Evolutionary conservation across 2,113 vertebrate species (phyloP).

Genomic region (Ictalurus punctatus): DNA sequence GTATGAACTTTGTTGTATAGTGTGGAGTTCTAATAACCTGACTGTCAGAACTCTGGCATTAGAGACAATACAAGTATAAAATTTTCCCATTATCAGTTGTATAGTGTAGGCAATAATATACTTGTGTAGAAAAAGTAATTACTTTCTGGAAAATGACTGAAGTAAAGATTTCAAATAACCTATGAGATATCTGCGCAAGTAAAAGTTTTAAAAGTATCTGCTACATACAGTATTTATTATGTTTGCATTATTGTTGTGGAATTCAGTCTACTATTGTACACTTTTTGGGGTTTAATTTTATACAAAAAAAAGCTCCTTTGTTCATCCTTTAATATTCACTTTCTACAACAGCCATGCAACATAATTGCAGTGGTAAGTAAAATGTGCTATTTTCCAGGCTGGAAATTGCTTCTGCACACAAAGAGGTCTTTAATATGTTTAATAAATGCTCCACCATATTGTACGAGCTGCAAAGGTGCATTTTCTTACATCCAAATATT

Average conservation of each 20-base stretch:
- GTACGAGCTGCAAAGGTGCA: neutral
- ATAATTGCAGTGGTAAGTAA: neutral
- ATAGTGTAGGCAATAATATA: neutral
- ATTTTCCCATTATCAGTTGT: no score
- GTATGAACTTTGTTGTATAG: no score
- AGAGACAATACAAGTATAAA: neutral
- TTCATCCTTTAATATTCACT: neutral
- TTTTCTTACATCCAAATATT: neutral
- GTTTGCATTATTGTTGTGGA: neutral
- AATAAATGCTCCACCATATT: neutral
- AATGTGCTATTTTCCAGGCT: neutral
- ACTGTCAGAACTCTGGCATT: neutral
- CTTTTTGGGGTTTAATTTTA: neutral
- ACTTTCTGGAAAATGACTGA: neutral
- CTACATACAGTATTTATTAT: neutral
- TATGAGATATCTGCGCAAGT: neutral
- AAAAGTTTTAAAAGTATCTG: neutral
- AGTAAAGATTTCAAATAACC: neutral
- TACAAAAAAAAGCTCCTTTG: neutral
- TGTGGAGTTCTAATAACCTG: neutral
- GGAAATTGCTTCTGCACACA: neutral
- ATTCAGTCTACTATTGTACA: neutral
- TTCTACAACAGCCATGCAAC: neutral
- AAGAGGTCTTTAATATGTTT: conserved; percentile 10
- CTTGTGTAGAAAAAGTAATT: neutral